A percentile compares a stretch with the other conserved stretches of the same genome.
Evolutionary conservation across 92 coral and sea anemone species (phyloP).

Genomic region (Actinernus sp.): DNA sequence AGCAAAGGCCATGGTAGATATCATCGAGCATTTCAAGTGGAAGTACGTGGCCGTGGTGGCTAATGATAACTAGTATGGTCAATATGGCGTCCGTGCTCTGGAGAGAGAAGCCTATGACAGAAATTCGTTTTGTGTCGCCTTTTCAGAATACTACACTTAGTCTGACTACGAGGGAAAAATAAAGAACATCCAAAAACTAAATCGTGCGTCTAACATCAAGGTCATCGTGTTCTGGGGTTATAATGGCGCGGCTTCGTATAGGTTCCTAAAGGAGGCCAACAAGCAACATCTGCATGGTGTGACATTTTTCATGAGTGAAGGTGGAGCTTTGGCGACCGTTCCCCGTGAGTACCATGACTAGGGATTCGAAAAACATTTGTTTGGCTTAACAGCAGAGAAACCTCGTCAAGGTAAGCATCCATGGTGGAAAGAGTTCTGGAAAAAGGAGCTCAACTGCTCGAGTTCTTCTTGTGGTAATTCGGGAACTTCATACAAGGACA

Average conservation of each 20-base stretch:
- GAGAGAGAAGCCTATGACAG: conserved; percentile 70
- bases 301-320: conserved; percentile 69
- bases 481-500: conserved; percentile 10
- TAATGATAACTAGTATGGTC: conserved; percentile 63
- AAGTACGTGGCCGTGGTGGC: conserved; percentile 72
- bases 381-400: conserved; percentile 17
- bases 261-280: conserved; percentile 59
- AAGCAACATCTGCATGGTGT: conserved; percentile 59
- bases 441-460: conserved; percentile 7
- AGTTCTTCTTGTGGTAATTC: conserved; percentile 19
- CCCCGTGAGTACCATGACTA: conserved; percentile 36
- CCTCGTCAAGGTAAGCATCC: conserved; percentile 18
- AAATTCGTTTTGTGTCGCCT: conserved; percentile 65
- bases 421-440: conserved; percentile 79
- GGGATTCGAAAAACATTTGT: conserved; percentile 32
- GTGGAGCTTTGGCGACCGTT: conserved; percentile 59
- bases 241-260: conserved; percentile 44
- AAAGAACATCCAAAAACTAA: conserved; percentile 43
- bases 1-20: conserved; percentile 80
- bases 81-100: too few species aligned
- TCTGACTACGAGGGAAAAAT: conserved; percentile 48
- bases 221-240: conserved; percentile 67
- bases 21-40: conserved; percentile 74
- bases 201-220: conserved; percentile 47
- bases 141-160: conserved; percentile 62